Conservation (phyloP, 2,797 vertebrate species). For the Dendrocincla fuliginosa region DNA sequence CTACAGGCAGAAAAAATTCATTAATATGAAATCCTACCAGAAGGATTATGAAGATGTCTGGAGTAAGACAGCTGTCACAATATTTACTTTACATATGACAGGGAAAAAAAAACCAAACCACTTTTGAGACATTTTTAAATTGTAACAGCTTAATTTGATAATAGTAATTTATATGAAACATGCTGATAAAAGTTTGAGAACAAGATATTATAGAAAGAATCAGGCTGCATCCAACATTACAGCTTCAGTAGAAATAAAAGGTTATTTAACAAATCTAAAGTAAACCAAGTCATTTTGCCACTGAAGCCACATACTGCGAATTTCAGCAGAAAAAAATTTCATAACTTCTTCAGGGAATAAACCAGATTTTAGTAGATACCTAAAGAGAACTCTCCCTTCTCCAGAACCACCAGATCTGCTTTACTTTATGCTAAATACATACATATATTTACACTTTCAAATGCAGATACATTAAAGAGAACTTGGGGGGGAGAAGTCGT, state of each 20-base stretch:
- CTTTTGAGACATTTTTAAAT: not conserved
- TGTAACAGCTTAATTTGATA: constrained; percentile 2
- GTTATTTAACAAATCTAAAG: not conserved
- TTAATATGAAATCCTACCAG: not conserved
- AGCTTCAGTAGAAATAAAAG: not conserved
- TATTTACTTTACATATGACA: constrained; percentile 29
- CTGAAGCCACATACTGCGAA: not conserved
- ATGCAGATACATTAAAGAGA: not conserved
- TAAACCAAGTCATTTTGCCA: not conserved
- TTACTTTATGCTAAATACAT: not conserved
- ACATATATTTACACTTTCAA: not conserved
- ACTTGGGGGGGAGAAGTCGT: not conserved
- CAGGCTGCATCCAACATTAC: not conserved
- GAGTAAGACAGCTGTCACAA: constrained; percentile 38
- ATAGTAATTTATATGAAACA: constrained; percentile 6
- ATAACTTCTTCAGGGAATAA: fast-evolving
- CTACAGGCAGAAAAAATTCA: not conserved
- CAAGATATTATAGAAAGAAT: not conserved
- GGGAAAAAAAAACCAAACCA: not conserved
- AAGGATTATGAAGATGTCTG: not conserved
- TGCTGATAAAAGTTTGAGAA: not conserved
- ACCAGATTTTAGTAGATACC: not conserved
- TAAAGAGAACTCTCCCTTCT: not conserved
- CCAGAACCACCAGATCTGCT: not conserved
- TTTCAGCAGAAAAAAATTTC: not conserved